Evolutionary conservation across 2,113 vertebrate species (phyloP), one percentile per base, ranked within the genome.

Genomic region (Tachuris rubrigastra): DNA sequence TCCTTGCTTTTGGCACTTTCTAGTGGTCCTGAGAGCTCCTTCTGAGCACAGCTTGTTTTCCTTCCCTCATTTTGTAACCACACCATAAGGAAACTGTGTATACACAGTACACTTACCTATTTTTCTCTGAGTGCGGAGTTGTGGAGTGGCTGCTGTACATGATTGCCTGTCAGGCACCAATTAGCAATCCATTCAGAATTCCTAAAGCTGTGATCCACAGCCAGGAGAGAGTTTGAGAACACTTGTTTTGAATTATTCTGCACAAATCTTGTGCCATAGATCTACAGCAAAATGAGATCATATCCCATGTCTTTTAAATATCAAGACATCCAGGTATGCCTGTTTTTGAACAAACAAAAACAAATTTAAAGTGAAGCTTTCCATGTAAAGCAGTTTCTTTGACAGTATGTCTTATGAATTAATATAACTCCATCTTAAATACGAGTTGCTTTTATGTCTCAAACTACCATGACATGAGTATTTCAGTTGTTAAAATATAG

Each of bases 81-180:
- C 3, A 23, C 66, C 76, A 10, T 56, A 28, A 95, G 86, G 92
- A 69, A 95, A 79, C 76, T 89, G 66, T 84, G 84, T 92, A 41
- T 65, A 85, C 75, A 95, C 87, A 63, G 37, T 42, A 84, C 60
- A 71, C 82, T 94, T 79, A 89, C 90, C 93, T 86, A 59, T 88
- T 92, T 97, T 88, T 78, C 93, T 87, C 41, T 91, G 79, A 95
- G 84, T 90, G 77, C 56, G 80, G 76, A 93, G 75, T 60, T 27
- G 42, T 85, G 84, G 84, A 96, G 95, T 92, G 93, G 73, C 73
- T 97, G 94, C 91, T 93, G 91, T 77, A 66, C 8, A 20, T 52
- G 91, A 92, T 89, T 92, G 94, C 82, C 87, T 96, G 85, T 95
- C 91, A 92, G 96, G 91, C 93, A 93, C 91, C 96, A 96, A 95